phyloP scores from a whole-genome alignment of 2,113 vertebrate genomes.

The Sialia sialis region DNA sequence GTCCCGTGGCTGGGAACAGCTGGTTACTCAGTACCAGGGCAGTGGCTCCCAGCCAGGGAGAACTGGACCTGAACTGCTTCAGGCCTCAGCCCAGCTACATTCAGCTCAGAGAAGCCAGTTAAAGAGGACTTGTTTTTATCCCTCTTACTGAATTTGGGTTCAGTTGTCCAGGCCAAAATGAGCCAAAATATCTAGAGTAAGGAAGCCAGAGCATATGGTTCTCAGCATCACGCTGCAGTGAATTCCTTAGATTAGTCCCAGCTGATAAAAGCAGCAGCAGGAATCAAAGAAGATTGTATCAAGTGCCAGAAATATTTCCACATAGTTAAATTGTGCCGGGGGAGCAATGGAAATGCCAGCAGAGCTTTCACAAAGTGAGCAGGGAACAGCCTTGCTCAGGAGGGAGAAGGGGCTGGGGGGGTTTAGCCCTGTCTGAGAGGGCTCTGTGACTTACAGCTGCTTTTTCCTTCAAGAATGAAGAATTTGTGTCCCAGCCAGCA shows the following conservation, averaged over 20 bases:
- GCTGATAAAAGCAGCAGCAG: neutral
- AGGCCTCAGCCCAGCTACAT: neutral
- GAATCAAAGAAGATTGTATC: neutral
- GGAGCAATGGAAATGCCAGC: neutral
- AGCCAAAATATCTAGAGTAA: neutral
- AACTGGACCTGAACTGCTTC: neutral
- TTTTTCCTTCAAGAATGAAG: conserved; percentile 47
- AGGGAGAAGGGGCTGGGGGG: neutral
- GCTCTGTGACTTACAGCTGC: neutral
- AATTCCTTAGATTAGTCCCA: neutral
- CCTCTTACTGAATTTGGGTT: neutral
- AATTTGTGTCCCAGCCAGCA: neutral
- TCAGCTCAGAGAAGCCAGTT: neutral
- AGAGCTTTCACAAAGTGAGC: neutral
- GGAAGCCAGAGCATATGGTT: neutral
- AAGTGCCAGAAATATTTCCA: neutral
- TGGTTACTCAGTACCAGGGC: neutral
- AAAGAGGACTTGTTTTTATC: neutral
- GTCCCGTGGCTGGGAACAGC: neutral
- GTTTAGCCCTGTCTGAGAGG: neutral
- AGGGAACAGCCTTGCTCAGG: neutral
- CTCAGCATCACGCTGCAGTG: neutral
- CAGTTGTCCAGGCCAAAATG: neutral
- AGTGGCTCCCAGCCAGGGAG: neutral
- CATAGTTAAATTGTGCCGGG: neutral